phyloP scores from a whole-genome alignment of 2,797 vertebrate species.

The Podarcis siculus region DNA sequence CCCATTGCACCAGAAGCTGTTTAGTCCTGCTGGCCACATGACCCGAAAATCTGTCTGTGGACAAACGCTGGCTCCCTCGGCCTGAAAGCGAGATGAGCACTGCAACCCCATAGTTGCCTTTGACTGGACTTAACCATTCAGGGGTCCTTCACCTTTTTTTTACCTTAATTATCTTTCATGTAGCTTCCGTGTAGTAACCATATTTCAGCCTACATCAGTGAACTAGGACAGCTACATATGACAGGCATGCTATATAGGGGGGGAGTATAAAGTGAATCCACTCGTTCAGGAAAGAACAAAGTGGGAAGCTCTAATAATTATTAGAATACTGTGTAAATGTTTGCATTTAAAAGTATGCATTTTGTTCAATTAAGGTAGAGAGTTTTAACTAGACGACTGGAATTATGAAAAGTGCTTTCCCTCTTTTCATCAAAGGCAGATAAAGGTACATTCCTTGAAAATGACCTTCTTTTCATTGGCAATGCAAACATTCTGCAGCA shows the following conservation, averaged over 20 bases:
- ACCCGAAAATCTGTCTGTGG: too few relatives aligned
- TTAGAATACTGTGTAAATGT: background rate
- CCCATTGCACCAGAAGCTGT: too few relatives aligned
- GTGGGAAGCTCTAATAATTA: background rate
- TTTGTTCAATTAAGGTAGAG: slow-evolving; percentile 18
- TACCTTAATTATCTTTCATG: background rate
- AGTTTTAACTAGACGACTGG: background rate
- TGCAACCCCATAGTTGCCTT: too few relatives aligned
- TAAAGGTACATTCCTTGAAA: slow-evolving; percentile 7
- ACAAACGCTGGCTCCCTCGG: too few relatives aligned
- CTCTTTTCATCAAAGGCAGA: background rate
- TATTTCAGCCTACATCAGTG: slow-evolving; percentile 41
- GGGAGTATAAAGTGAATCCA: background rate
- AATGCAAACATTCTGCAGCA: background rate
- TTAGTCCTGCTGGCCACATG: too few relatives aligned
- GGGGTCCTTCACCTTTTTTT: too few relatives aligned
- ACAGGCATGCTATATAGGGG: background rate
- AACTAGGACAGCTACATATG: background rate
- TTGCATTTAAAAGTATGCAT: slow-evolving; percentile 14
- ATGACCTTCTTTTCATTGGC: slow-evolving; percentile 25
- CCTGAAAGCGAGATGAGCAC: too few relatives aligned
- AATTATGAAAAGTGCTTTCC: slow-evolving; percentile 19
- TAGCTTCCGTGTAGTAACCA: slow-evolving; percentile 23
- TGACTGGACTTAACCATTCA: too few relatives aligned
- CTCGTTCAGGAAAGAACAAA: background rate